These are phyloP conservation scores for Sphenodon punctatus DNA, from an alignment of 2,797 vertebrate genomes.

Conservation along the genomic window DNA sequence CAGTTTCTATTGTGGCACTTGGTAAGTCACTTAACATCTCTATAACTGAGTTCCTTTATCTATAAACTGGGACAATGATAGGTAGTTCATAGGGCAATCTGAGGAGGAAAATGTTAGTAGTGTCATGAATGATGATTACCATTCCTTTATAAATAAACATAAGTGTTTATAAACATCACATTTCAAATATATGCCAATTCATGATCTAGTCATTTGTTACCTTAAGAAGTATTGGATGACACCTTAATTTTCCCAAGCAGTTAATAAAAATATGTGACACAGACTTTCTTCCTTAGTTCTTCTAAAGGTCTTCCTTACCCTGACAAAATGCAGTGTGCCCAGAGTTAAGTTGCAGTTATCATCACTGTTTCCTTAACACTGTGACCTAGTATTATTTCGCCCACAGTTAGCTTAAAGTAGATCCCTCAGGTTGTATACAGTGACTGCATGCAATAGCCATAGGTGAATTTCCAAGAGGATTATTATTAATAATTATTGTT, in stretches of 20 bases:
- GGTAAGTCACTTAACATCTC: not conserved
- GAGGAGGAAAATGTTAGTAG: not conserved
- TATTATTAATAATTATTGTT: too few relatives aligned
- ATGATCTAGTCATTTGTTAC: not conserved
- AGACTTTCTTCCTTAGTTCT: not conserved
- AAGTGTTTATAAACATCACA: not conserved
- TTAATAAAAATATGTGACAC: not conserved
- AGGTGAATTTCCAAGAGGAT: too few relatives aligned
- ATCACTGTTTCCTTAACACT: not conserved
- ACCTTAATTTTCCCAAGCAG: not conserved
- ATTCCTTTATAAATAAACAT: not conserved
- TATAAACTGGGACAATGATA: not conserved
- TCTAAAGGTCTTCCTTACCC: not conserved
- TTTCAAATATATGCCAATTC: not conserved
- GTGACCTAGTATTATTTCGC: not conserved
- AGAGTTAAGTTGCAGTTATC: not conserved
- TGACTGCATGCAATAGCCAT: too few relatives aligned
- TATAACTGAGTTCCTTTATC: not conserved
- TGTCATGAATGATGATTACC: too few relatives aligned
- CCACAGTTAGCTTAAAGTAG: too few relatives aligned
- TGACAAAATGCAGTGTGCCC: not conserved
- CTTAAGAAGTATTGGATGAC: not conserved
- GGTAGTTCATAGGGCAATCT: not conserved
- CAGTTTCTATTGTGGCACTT: not conserved
- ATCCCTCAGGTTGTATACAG: too few relatives aligned